Percentiles rank a stretch among this genome's conserved stretches.
These are phyloP conservation scores for Grapholita molesta DNA, from an alignment of 1,140 invertebrate genomes.

Conservation along the genomic window DNA sequence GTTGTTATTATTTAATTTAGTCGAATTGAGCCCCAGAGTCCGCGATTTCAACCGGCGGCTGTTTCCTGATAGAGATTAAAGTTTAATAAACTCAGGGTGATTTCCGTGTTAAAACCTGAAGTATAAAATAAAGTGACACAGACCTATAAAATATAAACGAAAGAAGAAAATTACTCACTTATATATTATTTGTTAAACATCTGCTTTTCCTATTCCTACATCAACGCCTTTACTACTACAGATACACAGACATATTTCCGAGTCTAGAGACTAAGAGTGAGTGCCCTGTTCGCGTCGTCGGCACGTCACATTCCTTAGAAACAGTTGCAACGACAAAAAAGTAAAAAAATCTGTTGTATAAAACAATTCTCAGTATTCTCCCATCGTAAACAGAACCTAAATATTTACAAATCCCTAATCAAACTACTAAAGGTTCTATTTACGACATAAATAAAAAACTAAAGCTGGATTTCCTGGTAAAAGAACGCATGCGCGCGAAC, in stretches of 20 bases:
- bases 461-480: neutral
- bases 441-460: neutral
- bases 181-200: too few species aligned
- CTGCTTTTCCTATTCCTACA: too few species aligned
- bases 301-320: too few species aligned
- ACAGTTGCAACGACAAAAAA: neutral
- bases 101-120: neutral
- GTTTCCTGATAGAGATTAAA: conserved; percentile 9
- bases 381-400: neutral
- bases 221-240: too few species aligned
- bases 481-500: conserved; percentile 57
- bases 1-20: too few species aligned
- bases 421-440: neutral
- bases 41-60: neutral
- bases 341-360: neutral
- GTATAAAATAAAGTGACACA: neutral
- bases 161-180: neutral
- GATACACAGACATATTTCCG: too few species aligned
- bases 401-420: neutral
- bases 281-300: too few species aligned
- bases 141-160: neutral
- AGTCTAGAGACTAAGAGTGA: too few species aligned
- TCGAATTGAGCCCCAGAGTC: neutral
- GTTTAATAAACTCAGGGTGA: neutral
- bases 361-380: neutral